Evolutionary conservation across 1,140 invertebrate genomes (phyloP).

Genomic region (Leptestheria dahalacensis): DNA sequence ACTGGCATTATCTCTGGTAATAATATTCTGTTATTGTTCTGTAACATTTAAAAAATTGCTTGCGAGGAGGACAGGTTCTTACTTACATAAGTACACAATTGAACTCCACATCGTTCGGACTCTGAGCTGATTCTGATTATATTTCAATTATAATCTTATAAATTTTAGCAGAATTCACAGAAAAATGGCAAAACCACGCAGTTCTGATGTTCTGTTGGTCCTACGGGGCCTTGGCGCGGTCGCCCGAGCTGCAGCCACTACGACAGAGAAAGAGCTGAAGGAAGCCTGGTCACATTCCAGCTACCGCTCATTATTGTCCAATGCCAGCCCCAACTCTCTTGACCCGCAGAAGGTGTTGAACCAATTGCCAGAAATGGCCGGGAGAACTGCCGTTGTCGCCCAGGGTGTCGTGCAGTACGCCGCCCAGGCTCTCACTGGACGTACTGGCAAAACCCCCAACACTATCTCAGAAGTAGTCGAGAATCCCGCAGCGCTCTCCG

Average conservation of each 20-base stretch:
- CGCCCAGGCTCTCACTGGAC: not conserved
- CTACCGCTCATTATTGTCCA: not conserved
- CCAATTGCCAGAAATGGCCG: constrained; percentile 1
- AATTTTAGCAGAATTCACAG: too few relatives aligned
- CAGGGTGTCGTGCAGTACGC: not conserved
- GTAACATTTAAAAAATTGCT: too few relatives aligned
- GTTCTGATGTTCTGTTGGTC: constrained; percentile 6
- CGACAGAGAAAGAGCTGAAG: constrained; percentile 10
- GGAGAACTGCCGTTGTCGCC: not conserved
- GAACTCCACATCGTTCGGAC: too few relatives aligned
- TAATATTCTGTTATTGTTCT: too few relatives aligned
- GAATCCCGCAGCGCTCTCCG: not conserved
- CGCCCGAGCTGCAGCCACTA: constrained; percentile 1
- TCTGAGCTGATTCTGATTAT: too few relatives aligned
- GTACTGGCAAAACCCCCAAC: not conserved
- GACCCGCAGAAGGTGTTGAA: constrained; percentile 4
- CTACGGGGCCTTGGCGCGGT: constrained; percentile 12
- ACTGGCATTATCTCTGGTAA: too few relatives aligned
- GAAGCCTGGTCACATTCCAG: constrained; percentile 11
- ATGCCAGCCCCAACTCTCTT: not conserved
- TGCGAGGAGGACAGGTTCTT: too few relatives aligned
- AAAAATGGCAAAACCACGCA: constrained; percentile 15
- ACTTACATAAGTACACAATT: too few relatives aligned
- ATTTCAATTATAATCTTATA: too few relatives aligned
- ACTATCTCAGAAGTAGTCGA: not conserved